Percentiles rank a stretch among this genome's conserved stretches.
Conservation (phyloP, 2,888 invertebrate species). For the Drosophila gaucha region DNA sequence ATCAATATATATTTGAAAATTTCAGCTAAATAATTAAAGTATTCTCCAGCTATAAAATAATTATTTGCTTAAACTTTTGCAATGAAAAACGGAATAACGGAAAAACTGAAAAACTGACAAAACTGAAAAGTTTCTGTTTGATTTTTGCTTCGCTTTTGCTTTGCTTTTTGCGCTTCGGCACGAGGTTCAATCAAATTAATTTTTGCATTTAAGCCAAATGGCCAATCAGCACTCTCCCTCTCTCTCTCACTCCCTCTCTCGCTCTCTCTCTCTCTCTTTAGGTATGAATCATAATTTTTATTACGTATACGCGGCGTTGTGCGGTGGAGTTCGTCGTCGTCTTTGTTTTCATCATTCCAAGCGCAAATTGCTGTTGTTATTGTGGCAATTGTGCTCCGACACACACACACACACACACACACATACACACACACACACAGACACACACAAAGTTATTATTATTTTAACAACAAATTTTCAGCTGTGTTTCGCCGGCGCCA, state of each 20-base stretch:
- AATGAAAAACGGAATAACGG: constrained; percentile 7
- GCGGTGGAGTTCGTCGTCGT: constrained; percentile 9
- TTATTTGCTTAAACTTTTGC: constrained; percentile 47
- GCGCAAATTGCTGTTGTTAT: constrained; percentile 72
- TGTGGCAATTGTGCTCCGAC: constrained; percentile 46
- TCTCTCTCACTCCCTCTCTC: neutral
- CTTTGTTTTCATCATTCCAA: constrained; percentile 63
- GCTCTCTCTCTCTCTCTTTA: constrained; percentile 1
- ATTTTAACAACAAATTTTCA: constrained; percentile 79
- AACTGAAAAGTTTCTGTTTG: constrained; percentile 27
- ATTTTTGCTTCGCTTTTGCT: constrained; percentile 7
- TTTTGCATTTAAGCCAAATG: constrained; percentile 62
- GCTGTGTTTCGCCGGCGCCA: constrained; percentile 67
- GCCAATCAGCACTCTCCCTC: constrained; percentile 36
- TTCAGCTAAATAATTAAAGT: too few relatives aligned
- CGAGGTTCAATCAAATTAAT: constrained; percentile 70
- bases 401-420: constrained; percentile 14
- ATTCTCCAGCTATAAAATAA: constrained; percentile 9
- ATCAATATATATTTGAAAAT: too few relatives aligned
- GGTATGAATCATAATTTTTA: constrained; percentile 70
- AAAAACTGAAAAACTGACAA: constrained; percentile 3
- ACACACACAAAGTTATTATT: constrained; percentile 62
- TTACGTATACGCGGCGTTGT: constrained; percentile 63
- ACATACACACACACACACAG: constrained; percentile 11
- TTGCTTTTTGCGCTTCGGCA: neutral